A percentile compares a stretch with the other conserved stretches of the same genome.
Evolutionary conservation across 1,140 invertebrate species (phyloP).

Genomic region (Diploscapter pachys): DNA sequence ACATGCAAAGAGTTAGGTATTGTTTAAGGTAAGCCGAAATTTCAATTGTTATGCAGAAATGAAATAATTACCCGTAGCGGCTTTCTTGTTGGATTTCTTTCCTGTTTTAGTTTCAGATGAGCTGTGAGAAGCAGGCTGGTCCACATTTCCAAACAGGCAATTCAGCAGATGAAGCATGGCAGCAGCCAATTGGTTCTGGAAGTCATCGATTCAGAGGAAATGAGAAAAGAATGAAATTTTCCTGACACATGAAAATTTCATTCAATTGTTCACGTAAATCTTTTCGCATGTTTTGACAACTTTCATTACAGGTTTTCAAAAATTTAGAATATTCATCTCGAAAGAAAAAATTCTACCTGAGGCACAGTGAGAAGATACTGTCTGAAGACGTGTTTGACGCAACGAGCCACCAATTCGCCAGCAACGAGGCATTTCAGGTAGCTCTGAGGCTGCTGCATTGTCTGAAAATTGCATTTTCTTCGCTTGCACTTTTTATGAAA

Average conservation of each 20-base stretch:
- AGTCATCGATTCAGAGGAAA: conserved; percentile 6
- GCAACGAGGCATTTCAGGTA: conserved; percentile 39
- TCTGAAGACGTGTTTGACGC: conserved; percentile 88
- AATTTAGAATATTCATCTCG: too few relatives aligned
- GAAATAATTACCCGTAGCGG: conserved; percentile 58
- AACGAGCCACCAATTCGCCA: conserved; percentile 67
- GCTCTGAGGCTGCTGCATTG: conserved; percentile 6
- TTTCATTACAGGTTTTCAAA: too few relatives aligned
- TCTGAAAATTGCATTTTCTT: neutral
- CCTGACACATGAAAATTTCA: too few relatives aligned
- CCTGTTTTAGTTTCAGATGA: conserved; percentile 34
- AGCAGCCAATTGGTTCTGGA: conserved; percentile 63
- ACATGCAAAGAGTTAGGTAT: too few relatives aligned
- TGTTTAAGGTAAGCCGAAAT: too few relatives aligned
- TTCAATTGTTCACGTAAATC: too few relatives aligned
- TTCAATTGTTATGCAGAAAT: too few relatives aligned
- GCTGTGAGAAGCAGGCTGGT: conserved; percentile 28
- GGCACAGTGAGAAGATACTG: conserved; percentile 61
- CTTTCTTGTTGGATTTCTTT: conserved; percentile 67
- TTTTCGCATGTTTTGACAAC: too few relatives aligned
- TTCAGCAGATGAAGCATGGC: conserved; percentile 92
- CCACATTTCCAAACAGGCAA: conserved; percentile 70
- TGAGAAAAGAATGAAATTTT: conserved; percentile 71
- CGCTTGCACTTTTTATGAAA: neutral
- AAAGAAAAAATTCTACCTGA: neutral